A percentile compares a stretch with the other conserved stretches of the same genome.
These are phyloP conservation scores for Corydoras maculifer DNA, from an alignment of 2,113 vertebrate species.

Conservation along the genomic window DNA sequence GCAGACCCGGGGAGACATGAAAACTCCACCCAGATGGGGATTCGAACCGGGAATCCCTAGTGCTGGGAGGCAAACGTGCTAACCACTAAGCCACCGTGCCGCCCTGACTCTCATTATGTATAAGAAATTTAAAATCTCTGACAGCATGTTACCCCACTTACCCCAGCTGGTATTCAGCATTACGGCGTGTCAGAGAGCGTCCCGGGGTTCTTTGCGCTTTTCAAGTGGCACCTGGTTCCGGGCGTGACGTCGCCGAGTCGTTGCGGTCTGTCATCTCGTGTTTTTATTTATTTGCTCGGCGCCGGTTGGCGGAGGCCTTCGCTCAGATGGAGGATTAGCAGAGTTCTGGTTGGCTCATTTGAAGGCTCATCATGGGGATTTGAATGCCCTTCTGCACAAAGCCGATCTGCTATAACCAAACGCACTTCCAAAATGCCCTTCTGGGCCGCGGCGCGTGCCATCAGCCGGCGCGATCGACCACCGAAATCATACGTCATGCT, in stretches of 20 bases:
- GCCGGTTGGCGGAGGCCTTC: constrained; percentile 45
- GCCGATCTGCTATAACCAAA: constrained; percentile 59
- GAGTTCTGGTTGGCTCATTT: constrained; percentile 66
- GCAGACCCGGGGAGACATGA: no score
- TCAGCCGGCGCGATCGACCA: no score
- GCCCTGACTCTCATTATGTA: no score
- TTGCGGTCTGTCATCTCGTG: constrained; percentile 49
- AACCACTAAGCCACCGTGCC: no score
- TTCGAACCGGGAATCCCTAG: no score
- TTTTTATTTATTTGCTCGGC: constrained; percentile 64
- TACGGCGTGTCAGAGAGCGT: background rate
- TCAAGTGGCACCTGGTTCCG: constrained; percentile 3
- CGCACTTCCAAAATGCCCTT: constrained; percentile 50
- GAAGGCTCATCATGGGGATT: constrained; percentile 65
- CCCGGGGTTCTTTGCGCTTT: no score
- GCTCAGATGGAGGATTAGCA: constrained; percentile 65
- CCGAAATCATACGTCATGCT: no score
- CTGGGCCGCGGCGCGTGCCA: constrained; percentile 2
- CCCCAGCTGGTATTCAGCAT: no score
- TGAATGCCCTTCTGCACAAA: constrained; percentile 60
- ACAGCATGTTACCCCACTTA: no score
- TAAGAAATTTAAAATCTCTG: no score
- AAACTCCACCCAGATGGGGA: no score
- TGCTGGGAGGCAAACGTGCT: no score
- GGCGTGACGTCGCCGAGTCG: constrained; percentile 42